Percentiles rank a stretch among this genome's conserved stretches.
Evolutionary conservation across 2,113 vertebrate genomes (phyloP).

Genomic region (Brachypteracias leptosomus): DNA sequence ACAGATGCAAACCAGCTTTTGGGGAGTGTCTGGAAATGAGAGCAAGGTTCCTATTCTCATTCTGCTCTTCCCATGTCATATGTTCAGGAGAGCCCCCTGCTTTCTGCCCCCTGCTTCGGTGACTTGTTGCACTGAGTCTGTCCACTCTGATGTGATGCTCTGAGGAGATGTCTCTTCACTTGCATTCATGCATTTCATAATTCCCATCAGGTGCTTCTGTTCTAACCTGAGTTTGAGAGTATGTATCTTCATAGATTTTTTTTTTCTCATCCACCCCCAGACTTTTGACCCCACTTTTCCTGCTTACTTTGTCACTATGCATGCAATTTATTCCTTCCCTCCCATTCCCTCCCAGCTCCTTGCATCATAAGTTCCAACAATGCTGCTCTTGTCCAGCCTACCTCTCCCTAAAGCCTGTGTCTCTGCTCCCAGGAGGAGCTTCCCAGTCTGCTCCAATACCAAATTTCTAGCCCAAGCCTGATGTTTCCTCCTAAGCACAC

Average conservation of each 20-base stretch:
- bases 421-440: neutral
- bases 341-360: neutral
- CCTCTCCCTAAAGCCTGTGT: neutral
- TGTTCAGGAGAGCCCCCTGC: neutral
- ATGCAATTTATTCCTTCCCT: neutral
- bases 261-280: neutral
- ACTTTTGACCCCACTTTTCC: neutral
- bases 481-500: neutral
- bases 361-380: neutral
- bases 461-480: neutral
- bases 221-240: neutral
- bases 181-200: neutral
- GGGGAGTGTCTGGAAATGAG: fast-evolving
- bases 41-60: neutral
- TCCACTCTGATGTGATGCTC: neutral
- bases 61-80: neutral
- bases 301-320: neutral
- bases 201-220: neutral
- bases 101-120: neutral
- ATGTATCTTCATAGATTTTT: neutral
- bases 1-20: neutral
- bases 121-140: neutral
- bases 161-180: neutral
- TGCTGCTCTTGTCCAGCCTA: neutral
- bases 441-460: too few species aligned